phyloP scores from a whole-genome alignment of 2,113 vertebrate species.

The Hylia prasina region DNA sequence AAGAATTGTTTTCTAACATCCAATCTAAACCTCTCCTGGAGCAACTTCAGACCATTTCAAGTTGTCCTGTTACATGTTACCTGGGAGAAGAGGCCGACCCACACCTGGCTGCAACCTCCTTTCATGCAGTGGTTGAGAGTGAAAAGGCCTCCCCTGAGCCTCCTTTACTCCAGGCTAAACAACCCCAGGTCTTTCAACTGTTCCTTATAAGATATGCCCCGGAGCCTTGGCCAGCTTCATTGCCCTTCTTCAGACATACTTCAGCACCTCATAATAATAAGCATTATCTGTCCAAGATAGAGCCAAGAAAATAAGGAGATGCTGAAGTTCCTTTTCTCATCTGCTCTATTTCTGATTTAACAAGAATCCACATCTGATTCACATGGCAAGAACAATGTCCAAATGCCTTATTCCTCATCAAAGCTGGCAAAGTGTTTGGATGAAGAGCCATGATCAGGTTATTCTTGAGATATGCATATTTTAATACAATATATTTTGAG shows the following conservation, averaged over 20 bases:
- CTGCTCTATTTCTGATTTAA: background rate
- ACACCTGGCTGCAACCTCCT: background rate
- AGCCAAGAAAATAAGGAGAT: background rate
- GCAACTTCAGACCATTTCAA: background rate
- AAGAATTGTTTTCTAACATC: background rate
- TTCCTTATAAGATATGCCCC: background rate
- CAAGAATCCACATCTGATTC: background rate
- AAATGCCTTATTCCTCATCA: background rate
- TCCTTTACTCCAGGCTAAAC: background rate
- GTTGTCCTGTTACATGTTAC: background rate
- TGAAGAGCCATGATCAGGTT: background rate
- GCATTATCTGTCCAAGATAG: background rate
- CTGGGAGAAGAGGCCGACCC: fast-evolving
- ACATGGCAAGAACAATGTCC: background rate
- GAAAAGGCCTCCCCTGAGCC: background rate
- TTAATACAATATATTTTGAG: background rate
- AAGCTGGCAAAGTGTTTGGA: background rate
- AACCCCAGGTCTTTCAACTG: background rate
- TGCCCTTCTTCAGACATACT: background rate
- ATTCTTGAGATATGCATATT: background rate
- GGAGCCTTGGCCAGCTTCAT: background rate
- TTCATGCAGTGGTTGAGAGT: background rate
- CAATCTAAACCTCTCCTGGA: background rate
- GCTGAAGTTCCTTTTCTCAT: background rate
- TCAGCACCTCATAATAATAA: background rate